Evolutionary conservation across 2,888 invertebrate genomes (phyloP), one percentile per base, ranked within the genome.

Genomic region (Teinopalpus imperialis): DNA sequence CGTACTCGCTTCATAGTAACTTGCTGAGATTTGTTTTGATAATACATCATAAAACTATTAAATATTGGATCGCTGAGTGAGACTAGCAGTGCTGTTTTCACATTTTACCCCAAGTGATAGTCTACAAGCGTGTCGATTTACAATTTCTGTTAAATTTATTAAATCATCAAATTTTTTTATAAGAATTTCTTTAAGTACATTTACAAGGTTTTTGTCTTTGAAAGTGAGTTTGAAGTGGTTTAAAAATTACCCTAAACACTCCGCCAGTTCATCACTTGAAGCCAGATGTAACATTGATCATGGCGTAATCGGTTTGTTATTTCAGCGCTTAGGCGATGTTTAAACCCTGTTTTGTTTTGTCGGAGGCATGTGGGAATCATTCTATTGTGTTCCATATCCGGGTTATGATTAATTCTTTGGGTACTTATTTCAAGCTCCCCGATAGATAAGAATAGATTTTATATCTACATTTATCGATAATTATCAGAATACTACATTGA

Each of bases 41-140:
- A 89, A 89, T 89, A 89, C 85, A 89, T 89, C 89, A 89, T 89
- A 89, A 89, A 87, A 88, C 87, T 89, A 89, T 89, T 89, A 89
- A 89, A 89, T 89, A 89, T 89, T 83, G 74, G 77, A 79, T 77
- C 85, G 89, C 76, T 82, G 89, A 89, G 88, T 88, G 89, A 89
- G 87, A 88, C 78, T 88, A 83, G 65, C 89, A 79, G 74, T 72
- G 77, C 82, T 75, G 79, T 80, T 76, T 78, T 73, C 71, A 72
- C 62, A 69, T 61, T 61, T 54, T 53, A 61, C 66, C 54, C 47
- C 61, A 80, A 77, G 69, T 62, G 52, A 76, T 61, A 66, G 58
- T 53, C 61, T 54, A 57, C 16, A 21, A 69, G 79, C 79, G 75
- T 35, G 14, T 49, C 12, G 4, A 29, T 7, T 14, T 21, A 23